A percentile compares a stretch with the other conserved stretches of the same genome.
Evolutionary conservation across 2,797 vertebrate genomes (phyloP).

Genomic region (Prunella strophiata): DNA sequence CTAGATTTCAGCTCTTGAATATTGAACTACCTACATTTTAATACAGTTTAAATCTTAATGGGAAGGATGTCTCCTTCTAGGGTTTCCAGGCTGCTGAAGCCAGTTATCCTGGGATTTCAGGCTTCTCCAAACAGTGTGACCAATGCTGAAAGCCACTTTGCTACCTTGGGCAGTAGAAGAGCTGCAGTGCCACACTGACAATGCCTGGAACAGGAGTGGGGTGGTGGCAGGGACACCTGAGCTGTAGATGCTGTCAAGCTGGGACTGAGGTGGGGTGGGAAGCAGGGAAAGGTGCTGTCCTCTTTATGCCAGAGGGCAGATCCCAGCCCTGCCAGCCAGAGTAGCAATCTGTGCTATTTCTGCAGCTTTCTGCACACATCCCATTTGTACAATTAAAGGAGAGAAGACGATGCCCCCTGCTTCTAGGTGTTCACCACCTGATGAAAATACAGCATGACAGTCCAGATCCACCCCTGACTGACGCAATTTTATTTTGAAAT

Average conservation of each 20-base stretch:
- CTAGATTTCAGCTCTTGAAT: background rate
- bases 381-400: background rate
- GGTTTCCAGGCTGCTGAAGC: background rate
- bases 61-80: background rate
- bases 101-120: background rate
- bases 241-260: background rate
- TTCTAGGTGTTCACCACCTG: background rate
- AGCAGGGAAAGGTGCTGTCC: background rate
- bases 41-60: background rate
- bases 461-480: background rate
- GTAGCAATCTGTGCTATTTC: background rate
- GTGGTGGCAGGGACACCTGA: background rate
- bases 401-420: background rate
- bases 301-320: background rate
- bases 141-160: background rate
- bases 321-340: rapidly evolving
- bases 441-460: background rate
- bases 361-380: background rate
- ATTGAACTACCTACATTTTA: background rate
- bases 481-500: background rate
- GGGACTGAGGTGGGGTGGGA: background rate
- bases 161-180: background rate
- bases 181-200: background rate
- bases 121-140: background rate
- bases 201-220: rapidly evolving